These are phyloP conservation scores for Holothuria glaberrima DNA, from an alignment of 35 echinoderm and acorn worm species.

Conservation along the genomic window DNA sequence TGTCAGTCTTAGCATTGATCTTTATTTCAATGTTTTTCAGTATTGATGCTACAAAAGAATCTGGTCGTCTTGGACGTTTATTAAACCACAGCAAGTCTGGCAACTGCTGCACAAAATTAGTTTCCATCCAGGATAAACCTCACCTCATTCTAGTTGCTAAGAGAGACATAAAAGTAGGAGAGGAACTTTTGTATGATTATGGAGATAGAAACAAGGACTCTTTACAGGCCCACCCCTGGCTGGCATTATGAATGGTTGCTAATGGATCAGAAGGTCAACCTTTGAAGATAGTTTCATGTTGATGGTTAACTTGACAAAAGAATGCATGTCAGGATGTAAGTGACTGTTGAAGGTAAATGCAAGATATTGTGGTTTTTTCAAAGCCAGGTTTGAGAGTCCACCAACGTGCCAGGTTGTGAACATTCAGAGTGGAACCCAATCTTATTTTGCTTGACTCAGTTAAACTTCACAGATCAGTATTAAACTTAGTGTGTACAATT, in stretches of 20 bases:
- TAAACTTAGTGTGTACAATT: too few species aligned
- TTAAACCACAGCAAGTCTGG: conserved; percentile 92
- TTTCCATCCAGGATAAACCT: conserved; percentile 65
- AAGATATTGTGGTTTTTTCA: too few species aligned
- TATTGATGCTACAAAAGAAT: conserved; percentile 86
- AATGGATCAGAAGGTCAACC: neutral
- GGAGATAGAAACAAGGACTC: conserved; percentile 87
- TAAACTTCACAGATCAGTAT: too few species aligned
- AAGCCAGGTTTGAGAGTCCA: too few species aligned
- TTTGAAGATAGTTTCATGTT: too few species aligned
- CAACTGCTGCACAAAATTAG: conserved; percentile 85
- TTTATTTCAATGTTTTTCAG: conserved; percentile 32
- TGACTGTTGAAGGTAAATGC: too few species aligned
- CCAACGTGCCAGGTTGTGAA: too few species aligned
- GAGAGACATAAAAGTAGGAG: conserved; percentile 69
- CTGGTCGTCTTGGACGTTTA: conserved; percentile 83
- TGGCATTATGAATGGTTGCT: conserved; percentile 55
- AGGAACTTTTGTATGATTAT: conserved; percentile 94
- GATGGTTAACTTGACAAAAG: too few species aligned
- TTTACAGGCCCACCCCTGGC: conserved; percentile 82
- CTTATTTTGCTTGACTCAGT: too few species aligned
- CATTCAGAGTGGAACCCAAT: too few species aligned
- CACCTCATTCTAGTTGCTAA: conserved; percentile 85
- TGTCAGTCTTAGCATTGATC: too few species aligned
- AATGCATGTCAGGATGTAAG: too few species aligned